Evolutionary conservation across 2,797 vertebrate species (phyloP).

Genomic region (Pangasius mekongensis): DNA sequence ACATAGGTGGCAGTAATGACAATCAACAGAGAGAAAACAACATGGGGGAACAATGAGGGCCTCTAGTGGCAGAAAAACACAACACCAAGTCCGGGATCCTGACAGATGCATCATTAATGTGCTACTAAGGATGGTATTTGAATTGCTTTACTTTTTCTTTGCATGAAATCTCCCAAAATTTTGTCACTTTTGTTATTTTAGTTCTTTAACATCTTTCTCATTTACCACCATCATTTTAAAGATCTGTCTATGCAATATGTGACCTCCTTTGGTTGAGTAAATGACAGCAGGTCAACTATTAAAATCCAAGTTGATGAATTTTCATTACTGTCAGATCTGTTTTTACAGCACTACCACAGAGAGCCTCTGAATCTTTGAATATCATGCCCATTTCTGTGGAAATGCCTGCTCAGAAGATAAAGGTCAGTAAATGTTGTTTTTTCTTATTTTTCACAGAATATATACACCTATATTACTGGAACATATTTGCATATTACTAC

Average conservation of each 20-base stretch:
- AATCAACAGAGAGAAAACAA: too few relatives aligned
- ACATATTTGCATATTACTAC: conserved; percentile 1
- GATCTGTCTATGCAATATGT: background rate
- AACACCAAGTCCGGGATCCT: too few relatives aligned
- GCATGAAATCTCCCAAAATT: background rate
- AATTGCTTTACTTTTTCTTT: background rate
- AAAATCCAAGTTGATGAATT: background rate
- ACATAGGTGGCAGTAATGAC: too few relatives aligned
- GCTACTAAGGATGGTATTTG: background rate
- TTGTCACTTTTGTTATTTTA: background rate
- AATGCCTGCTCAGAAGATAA: background rate
- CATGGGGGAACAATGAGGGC: too few relatives aligned
- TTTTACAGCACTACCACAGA: background rate
- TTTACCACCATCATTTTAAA: background rate
- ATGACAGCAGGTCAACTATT: background rate
- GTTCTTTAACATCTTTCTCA: background rate
- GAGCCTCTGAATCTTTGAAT: background rate
- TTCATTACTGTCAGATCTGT: background rate
- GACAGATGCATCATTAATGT: background rate
- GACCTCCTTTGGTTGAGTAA: background rate
- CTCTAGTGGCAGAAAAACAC: too few relatives aligned
- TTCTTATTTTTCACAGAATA: background rate
- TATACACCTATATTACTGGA: background rate
- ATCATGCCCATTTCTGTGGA: background rate
- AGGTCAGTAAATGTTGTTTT: background rate